Conservation (phyloP, 2,888 invertebrate species). For the Dexiosoma caninum region DNA sequence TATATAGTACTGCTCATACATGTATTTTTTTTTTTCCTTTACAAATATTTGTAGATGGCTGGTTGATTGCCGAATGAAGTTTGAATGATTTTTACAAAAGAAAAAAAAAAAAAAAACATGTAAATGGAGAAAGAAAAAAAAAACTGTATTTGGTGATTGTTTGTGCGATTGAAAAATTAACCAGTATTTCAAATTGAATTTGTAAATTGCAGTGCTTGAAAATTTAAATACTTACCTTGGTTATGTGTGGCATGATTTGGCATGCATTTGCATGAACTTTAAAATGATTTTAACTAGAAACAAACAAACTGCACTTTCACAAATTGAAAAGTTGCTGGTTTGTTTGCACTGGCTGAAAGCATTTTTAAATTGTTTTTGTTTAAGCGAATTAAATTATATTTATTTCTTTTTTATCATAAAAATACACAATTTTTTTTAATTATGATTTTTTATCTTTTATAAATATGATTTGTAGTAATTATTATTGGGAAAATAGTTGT, state of each 20-base stretch:
- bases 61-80: conserved; percentile 26
- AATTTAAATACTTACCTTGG: conserved; percentile 7
- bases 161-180: conserved; percentile 52
- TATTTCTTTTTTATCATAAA: too few species aligned
- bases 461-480: too few species aligned
- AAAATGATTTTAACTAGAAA: neutral
- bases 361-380: neutral
- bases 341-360: neutral
- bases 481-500: too few species aligned
- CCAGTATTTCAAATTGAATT: conserved; percentile 53
- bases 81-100: conserved; percentile 1
- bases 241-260: neutral
- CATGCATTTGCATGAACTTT: neutral
- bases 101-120: neutral
- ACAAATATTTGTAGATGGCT: neutral
- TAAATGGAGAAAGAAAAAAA: neutral
- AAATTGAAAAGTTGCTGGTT: neutral
- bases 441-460: too few species aligned
- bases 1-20: neutral
- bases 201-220: conserved; percentile 47
- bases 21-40: too few species aligned
- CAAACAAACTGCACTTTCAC: conserved; percentile 30
- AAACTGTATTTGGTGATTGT: conserved; percentile 26
- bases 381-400: neutral
- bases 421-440: too few species aligned